phyloP scores from a whole-genome alignment of 2,888 invertebrate species.

The Opisthograptis luteolata region DNA sequence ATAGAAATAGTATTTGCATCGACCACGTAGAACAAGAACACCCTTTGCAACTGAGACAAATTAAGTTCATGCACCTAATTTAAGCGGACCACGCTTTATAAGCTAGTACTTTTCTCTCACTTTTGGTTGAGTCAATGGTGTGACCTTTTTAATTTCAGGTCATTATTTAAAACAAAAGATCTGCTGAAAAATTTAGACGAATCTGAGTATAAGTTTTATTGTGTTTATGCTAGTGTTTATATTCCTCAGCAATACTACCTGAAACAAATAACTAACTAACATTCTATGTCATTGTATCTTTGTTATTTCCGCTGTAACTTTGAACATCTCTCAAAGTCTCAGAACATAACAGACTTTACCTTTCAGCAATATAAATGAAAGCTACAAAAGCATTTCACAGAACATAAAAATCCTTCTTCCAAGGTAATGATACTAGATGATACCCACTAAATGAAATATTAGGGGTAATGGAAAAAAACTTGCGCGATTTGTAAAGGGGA shows the following conservation, averaged over 20 bases:
- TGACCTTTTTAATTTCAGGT: too few species aligned
- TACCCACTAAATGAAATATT: slow-evolving; percentile 45
- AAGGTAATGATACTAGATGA: slow-evolving; percentile 43
- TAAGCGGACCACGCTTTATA: too few species aligned
- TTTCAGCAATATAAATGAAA: slow-evolving; percentile 23
- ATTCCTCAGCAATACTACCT: neutral
- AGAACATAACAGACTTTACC: slow-evolving; percentile 3
- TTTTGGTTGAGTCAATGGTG: too few species aligned
- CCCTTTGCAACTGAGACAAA: too few species aligned
- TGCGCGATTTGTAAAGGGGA: slow-evolving; percentile 36
- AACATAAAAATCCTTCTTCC: slow-evolving; percentile 38
- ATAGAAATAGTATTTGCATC: too few species aligned
- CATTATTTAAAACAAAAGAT: too few species aligned
- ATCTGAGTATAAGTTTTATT: too few species aligned
- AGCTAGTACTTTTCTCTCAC: too few species aligned
- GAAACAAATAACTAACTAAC: neutral
- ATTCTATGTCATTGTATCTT: neutral
- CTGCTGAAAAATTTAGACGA: too few species aligned
- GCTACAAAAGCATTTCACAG: slow-evolving; percentile 28
- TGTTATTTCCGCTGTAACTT: neutral
- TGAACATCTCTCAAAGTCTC: slow-evolving; percentile 2
- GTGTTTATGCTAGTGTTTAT: too few species aligned
- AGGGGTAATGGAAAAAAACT: slow-evolving; percentile 45
- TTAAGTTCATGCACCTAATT: too few species aligned
- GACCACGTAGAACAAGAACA: too few species aligned